Conservation (phyloP, 2,888 invertebrate species). For the Lycaena phlaeas region DNA sequence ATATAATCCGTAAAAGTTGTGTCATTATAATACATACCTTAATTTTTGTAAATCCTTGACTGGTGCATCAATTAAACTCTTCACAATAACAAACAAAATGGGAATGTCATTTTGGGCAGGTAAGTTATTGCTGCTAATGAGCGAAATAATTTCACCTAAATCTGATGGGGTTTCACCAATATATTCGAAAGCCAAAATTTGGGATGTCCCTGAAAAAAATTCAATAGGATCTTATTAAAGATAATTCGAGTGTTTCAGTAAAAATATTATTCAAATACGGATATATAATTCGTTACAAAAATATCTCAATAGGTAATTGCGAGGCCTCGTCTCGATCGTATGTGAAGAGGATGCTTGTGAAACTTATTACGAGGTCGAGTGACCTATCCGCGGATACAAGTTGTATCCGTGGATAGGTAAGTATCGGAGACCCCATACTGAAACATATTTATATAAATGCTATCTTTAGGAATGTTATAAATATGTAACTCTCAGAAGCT, state of each 20-base stretch:
- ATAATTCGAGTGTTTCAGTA: no score
- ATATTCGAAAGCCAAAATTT: conserved; percentile 36
- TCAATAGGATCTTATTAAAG: no score
- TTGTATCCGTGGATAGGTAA: conserved; percentile 7
- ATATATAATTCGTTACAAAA: conserved; percentile 1
- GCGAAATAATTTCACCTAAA: conserved; percentile 39
- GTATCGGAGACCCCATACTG: background rate
- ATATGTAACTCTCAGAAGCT: no score
- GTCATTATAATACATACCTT: conserved; percentile 35
- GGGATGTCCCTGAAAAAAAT: conserved; percentile 39
- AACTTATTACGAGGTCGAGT: conserved; percentile 13
- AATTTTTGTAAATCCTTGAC: conserved; percentile 32
- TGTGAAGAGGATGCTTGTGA: conserved; percentile 15
- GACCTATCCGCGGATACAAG: conserved; percentile 10
- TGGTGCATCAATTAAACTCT: conserved; percentile 39
- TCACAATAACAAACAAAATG: conserved; percentile 47
- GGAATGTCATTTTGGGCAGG: conserved; percentile 53
- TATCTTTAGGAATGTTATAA: no score
- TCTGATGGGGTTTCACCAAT: conserved; percentile 34
- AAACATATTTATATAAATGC: background rate
- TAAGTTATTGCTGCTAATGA: conserved; percentile 44
- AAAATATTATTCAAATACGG: background rate
- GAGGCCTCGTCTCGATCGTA: conserved; percentile 9
- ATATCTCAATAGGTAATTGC: conserved; percentile 9
- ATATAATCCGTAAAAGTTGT: no score